A percentile compares a stretch with the other conserved stretches of the same genome.
Evolutionary conservation across 2,113 vertebrate genomes (phyloP).

Genomic region (Melierax canorus): DNA sequence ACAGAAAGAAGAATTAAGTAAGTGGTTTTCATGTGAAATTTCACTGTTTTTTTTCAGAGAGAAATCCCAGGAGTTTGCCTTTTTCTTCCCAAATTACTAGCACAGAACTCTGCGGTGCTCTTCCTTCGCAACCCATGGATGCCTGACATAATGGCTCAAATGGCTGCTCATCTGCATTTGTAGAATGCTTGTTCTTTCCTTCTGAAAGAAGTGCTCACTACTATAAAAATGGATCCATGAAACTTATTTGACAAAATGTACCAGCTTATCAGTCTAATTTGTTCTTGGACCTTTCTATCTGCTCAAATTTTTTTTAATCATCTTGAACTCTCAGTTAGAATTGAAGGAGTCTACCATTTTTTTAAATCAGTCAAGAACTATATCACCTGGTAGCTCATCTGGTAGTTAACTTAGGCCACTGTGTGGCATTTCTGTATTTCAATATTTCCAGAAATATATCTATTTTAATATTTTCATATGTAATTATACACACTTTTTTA

Average conservation of each 20-base stretch:
- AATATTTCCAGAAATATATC: background rate
- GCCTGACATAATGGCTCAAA: background rate
- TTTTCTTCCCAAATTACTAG: background rate
- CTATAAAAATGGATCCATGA: background rate
- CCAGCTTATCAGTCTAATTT: background rate
- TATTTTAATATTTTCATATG: background rate
- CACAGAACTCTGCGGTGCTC: background rate
- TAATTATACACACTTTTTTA: background rate
- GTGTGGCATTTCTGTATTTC: background rate
- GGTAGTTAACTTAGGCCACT: background rate
- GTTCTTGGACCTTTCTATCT: background rate
- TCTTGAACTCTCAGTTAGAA: background rate
- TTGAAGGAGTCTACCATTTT: background rate
- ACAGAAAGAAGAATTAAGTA: background rate
- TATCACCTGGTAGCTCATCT: background rate
- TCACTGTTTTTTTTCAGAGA: background rate
- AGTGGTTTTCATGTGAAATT: background rate
- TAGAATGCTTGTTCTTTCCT: background rate
- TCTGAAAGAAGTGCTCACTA: background rate
- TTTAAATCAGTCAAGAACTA: background rate
- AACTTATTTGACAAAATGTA: background rate
- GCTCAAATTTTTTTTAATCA: background rate
- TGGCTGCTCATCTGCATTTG: background rate
- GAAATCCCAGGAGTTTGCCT: background rate
- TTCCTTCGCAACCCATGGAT: background rate